These are phyloP conservation scores for Zophobas atratus DNA, from an alignment of 1,140 invertebrate species.

Conservation along the genomic window DNA sequence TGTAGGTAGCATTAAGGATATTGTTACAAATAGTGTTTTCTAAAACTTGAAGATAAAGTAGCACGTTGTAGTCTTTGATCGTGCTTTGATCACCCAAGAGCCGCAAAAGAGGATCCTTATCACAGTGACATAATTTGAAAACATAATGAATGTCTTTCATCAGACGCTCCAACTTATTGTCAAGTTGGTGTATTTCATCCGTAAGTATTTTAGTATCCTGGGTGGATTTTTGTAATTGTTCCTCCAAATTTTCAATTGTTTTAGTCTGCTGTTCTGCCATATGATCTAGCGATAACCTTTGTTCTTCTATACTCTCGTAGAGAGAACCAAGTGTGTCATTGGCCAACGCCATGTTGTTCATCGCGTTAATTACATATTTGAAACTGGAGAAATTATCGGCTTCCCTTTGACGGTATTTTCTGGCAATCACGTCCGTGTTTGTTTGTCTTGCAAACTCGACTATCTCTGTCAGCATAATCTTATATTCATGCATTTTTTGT, in stretches of 20 bases:
- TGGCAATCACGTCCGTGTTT: constrained; percentile 80
- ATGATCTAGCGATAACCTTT: too few species aligned
- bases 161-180: constrained; percentile 70
- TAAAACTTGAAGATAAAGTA: constrained; percentile 81
- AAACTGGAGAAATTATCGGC: constrained; percentile 94
- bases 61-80: constrained; percentile 80
- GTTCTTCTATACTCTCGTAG: constrained; percentile 49
- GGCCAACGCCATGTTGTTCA: constrained; percentile 84
- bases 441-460: constrained; percentile 71
- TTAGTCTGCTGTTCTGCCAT: too few species aligned
- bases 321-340: constrained; percentile 49
- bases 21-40: constrained; percentile 72
- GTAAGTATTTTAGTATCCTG: constrained; percentile 68
- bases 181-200: constrained; percentile 69
- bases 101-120: constrained; percentile 73
- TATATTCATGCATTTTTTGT: constrained; percentile 78
- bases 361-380: constrained; percentile 93
- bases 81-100: constrained; percentile 71
- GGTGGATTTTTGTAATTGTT: neutral
- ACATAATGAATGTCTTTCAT: constrained; percentile 73
- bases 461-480: constrained; percentile 81
- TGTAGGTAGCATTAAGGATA: constrained; percentile 71
- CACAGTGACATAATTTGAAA: constrained; percentile 76
- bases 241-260: too few species aligned
- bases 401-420: constrained; percentile 87